Percentiles rank a stretch among this genome's conserved stretches.
Evolutionary conservation across 1,140 invertebrate genomes (phyloP).

Genomic region (Drosophila melanica): DNA sequence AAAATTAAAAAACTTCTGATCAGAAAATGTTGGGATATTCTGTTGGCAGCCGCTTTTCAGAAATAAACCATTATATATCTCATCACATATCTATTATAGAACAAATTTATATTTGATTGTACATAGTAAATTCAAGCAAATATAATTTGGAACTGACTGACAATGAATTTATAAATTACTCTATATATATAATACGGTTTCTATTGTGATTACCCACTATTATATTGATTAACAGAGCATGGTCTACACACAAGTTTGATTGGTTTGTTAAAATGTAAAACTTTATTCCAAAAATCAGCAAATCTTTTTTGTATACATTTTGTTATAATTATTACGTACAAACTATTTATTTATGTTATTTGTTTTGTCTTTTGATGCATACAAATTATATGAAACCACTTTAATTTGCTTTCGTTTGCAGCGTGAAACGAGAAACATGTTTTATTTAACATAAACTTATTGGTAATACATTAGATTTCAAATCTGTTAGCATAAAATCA

Average conservation of each 20-base stretch:
- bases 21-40: no score
- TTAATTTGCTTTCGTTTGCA: conserved; percentile 20
- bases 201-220: no score
- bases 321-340: conserved; percentile 32
- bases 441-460: conserved; percentile 7
- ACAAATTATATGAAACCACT: conserved; percentile 65
- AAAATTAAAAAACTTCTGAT: no score
- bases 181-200: neutral
- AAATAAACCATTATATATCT: no score
- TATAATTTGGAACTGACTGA: neutral
- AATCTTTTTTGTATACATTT: conserved; percentile 54
- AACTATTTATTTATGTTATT: conserved; percentile 28
- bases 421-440: conserved; percentile 12
- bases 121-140: no score
- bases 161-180: neutral
- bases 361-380: conserved; percentile 13
- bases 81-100: no score
- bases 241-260: neutral
- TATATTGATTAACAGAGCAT: no score
- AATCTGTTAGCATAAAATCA: conserved; percentile 55
- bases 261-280: conserved; percentile 60
- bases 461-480: conserved; percentile 54
- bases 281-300: conserved; percentile 70
- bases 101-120: no score
- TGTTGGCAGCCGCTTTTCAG: no score